Percentiles rank a stretch among this genome's conserved stretches.
Conservation (phyloP, 2,888 invertebrate genomes). For the Erebia aethiops region DNA sequence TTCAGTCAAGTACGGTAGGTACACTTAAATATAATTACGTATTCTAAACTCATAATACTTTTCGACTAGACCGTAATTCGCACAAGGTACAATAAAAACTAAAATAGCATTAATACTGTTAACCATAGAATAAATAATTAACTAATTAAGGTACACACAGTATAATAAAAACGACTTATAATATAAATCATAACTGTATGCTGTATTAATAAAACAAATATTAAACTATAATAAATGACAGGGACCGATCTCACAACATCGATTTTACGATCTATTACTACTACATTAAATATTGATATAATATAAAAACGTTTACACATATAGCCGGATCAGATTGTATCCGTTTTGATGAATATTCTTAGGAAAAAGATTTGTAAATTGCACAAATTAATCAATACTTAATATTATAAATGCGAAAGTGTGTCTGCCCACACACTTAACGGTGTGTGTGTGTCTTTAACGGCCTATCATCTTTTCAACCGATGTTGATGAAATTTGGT, state of each 20-base stretch:
- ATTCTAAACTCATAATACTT: background rate
- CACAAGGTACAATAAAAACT: background rate
- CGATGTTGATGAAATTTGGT: too few relatives aligned
- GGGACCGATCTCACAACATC: constrained; percentile 12
- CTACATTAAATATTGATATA: constrained; percentile 8
- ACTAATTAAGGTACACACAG: background rate
- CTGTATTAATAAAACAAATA: background rate
- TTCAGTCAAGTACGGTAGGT: too few relatives aligned
- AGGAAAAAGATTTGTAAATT: background rate
- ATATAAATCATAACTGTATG: background rate
- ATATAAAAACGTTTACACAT: constrained; percentile 17
- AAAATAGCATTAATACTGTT: background rate
- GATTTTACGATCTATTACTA: constrained; percentile 23
- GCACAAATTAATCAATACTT: background rate
- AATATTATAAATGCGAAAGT: too few relatives aligned
- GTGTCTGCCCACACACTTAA: too few relatives aligned
- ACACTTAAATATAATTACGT: background rate
- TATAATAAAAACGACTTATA: background rate
- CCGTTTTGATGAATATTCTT: constrained; percentile 1
- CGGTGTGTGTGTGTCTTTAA: too few relatives aligned
- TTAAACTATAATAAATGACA: background rate
- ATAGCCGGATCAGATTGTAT: background rate
- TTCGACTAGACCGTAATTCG: background rate
- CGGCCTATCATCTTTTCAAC: too few relatives aligned
- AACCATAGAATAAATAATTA: background rate